A percentile compares a stretch with the other conserved stretches of the same genome.
phyloP scores from a whole-genome alignment of 2,113 vertebrate species.

The Petromus typicus region DNA sequence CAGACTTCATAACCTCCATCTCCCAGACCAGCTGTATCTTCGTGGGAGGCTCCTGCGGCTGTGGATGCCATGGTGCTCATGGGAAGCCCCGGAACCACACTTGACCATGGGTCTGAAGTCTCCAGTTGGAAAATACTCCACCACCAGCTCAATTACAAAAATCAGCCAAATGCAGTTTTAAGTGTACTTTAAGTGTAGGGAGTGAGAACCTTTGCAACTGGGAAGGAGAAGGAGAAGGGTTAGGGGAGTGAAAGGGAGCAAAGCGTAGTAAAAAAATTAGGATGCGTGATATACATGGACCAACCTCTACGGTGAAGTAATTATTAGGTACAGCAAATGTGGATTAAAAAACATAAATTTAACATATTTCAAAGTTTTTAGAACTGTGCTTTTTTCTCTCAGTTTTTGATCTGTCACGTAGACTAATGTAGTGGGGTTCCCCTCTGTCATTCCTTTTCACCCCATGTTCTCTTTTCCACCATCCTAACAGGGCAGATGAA shows the following conservation, averaged over 20 bases:
- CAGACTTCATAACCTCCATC: background rate
- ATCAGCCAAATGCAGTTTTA: background rate
- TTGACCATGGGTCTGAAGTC: background rate
- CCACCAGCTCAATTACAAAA: background rate
- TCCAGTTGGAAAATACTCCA: background rate
- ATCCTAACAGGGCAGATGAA: constrained; percentile 84
- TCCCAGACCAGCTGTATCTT: background rate
- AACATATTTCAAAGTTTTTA: background rate
- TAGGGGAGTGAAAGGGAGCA: too few relatives aligned
- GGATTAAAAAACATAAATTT: background rate
- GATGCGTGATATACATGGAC: background rate
- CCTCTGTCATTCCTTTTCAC: background rate
- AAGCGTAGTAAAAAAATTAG: background rate
- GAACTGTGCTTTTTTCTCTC: background rate
- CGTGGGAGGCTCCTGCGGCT: background rate
- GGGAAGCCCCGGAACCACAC: background rate
- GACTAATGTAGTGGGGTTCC: background rate
- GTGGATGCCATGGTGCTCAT: background rate
- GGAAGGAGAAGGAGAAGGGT: background rate
- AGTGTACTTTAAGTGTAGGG: background rate
- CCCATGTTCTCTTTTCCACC: constrained; percentile 70
- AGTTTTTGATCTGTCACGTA: background rate
- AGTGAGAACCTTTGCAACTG: background rate
- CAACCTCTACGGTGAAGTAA: background rate
- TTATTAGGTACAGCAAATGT: background rate